phyloP scores from a whole-genome alignment of 2,888 invertebrate genomes.

The Caenorhabditis zanzibari region DNA sequence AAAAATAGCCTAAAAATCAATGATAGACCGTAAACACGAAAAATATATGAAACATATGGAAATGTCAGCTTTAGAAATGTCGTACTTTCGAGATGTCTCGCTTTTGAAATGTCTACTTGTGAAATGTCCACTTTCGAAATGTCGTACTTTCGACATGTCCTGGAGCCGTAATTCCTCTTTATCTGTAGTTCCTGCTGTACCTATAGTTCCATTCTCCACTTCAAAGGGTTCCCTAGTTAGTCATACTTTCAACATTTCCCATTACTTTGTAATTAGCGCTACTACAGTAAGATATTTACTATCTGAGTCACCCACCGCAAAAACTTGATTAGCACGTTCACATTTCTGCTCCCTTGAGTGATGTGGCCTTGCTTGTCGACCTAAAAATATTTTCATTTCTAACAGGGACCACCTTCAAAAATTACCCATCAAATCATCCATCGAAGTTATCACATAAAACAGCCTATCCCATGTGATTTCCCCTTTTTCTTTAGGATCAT shows the following conservation, averaged over 20 bases:
- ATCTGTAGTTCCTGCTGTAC: too few species aligned
- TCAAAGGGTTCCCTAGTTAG: neutral
- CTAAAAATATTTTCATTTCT: slow-evolving; percentile 51
- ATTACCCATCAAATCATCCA: slow-evolving; percentile 79
- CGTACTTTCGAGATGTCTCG: too few species aligned
- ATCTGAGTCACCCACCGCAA: slow-evolving; percentile 66
- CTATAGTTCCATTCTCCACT: too few species aligned
- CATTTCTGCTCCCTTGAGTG: slow-evolving; percentile 73
- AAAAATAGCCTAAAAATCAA: too few species aligned
- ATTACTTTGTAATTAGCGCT: neutral
- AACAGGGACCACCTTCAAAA: slow-evolving; percentile 18
- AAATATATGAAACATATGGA: too few species aligned
- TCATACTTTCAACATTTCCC: neutral
- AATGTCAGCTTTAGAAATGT: too few species aligned
- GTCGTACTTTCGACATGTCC: too few species aligned
- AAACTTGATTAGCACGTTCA: slow-evolving; percentile 71
- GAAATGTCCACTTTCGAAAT: too few species aligned
- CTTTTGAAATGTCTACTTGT: too few species aligned
- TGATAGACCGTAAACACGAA: too few species aligned
- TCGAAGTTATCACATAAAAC: slow-evolving; percentile 79
- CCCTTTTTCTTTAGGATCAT: slow-evolving; percentile 79
- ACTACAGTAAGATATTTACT: neutral
- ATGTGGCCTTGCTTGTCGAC: slow-evolving; percentile 71
- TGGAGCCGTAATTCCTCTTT: too few species aligned
- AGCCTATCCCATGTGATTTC: slow-evolving; percentile 80